Evolutionary conservation across 2,888 invertebrate species (phyloP).

Genomic region (Baccha elongata): DNA sequence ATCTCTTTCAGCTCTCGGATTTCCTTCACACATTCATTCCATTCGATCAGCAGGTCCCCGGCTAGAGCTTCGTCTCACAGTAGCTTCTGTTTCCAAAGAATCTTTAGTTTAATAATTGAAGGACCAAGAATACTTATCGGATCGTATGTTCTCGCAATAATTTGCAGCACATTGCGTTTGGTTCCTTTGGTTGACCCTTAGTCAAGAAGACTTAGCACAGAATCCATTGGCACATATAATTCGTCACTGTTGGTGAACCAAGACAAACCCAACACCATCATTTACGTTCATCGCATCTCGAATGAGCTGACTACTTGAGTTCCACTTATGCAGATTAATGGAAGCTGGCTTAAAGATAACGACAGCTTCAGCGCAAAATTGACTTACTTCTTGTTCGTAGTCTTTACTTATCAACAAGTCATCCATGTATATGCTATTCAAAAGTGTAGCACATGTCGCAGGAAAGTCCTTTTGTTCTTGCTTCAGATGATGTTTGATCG

Average conservation of each 20-base stretch:
- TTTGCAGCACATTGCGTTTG: conserved; percentile 8
- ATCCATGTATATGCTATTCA: conserved; percentile 24
- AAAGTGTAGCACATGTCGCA: conserved; percentile 11
- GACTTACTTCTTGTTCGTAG: conserved; percentile 1
- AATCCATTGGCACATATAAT: background rate
- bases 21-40: too few relatives aligned
- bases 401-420: conserved; percentile 6
- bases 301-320: conserved; percentile 1
- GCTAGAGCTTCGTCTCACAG: too few relatives aligned
- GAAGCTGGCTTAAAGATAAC: background rate
- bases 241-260: conserved; percentile 4
- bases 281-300: background rate
- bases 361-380: background rate
- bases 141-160: conserved; percentile 4
- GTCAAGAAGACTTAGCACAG: background rate
- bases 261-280: background rate
- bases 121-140: conserved; percentile 15
- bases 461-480: conserved; percentile 9
- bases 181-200: background rate
- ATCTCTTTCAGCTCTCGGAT: conserved; percentile 27
- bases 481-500: background rate
- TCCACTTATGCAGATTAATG: conserved; percentile 21
- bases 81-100: conserved; percentile 15
- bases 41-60: too few relatives aligned
- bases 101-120: conserved; percentile 5